Conservation (phyloP, 1,140 invertebrate species). For the Pectinophora gossypiella region DNA sequence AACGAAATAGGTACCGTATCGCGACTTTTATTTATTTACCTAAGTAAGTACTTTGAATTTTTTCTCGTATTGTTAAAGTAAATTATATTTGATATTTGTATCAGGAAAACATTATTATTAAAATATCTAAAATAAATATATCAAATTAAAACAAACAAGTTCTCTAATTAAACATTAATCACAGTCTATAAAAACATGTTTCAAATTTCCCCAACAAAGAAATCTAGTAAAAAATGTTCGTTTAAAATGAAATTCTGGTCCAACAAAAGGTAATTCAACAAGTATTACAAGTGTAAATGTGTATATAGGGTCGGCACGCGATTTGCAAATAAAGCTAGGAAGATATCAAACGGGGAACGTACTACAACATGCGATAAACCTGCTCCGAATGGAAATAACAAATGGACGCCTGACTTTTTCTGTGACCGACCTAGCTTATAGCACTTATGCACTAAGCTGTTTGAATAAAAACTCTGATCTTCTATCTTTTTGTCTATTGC, state of each 20-base stretch:
- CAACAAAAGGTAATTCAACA: conserved; percentile 63
- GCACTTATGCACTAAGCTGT: neutral
- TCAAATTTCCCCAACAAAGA: neutral
- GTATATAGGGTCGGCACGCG: conserved; percentile 45
- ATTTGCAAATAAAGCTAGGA: conserved; percentile 69
- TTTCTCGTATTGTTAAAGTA: too few species aligned
- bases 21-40: too few species aligned
- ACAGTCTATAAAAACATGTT: too few species aligned
- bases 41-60: too few species aligned
- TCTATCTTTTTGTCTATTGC: too few species aligned
- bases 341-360: conserved; percentile 63
- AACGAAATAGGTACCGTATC: too few species aligned
- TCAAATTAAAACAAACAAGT: neutral
- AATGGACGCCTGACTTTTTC: conserved; percentile 45
- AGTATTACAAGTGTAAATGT: conserved; percentile 56
- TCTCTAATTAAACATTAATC: neutral
- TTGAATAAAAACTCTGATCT: too few species aligned
- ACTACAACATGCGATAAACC: conserved; percentile 62
- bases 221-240: conserved; percentile 23
- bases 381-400: conserved; percentile 61
- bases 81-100: too few species aligned
- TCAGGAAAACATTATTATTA: neutral
- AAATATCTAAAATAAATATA: neutral
- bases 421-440: neutral
- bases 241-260: conserved; percentile 43